Evolutionary conservation across 1,140 invertebrate species (phyloP).

Genomic region (Apis laboriosa): DNA sequence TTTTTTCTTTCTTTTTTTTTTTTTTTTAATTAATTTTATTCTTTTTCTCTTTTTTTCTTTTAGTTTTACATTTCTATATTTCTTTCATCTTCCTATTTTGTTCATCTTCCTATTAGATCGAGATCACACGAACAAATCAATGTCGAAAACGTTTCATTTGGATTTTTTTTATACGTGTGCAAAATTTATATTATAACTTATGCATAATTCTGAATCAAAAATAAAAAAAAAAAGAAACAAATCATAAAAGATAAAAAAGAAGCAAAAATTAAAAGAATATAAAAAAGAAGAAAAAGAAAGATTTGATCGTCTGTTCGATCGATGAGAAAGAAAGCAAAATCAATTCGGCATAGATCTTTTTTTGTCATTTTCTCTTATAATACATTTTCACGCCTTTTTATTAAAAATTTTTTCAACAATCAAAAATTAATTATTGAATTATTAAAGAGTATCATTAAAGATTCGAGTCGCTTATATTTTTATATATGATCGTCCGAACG

Average conservation of each 20-base stretch:
- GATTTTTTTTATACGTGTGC: neutral
- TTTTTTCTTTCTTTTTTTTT: neutral
- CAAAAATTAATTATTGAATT: neutral
- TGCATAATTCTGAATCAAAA: neutral
- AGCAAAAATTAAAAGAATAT: too few relatives aligned
- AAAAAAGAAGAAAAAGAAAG: neutral
- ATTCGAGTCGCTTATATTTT: neutral
- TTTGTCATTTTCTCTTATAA: neutral
- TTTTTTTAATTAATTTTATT: neutral
- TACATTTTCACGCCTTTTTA: neutral
- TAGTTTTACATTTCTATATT: neutral
- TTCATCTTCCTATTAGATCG: neutral
- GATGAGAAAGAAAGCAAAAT: neutral
- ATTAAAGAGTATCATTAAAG: neutral
- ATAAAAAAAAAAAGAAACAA: neutral
- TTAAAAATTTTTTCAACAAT: neutral
- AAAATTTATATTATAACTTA: too few relatives aligned
- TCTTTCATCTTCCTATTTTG: neutral
- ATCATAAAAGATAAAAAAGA: neutral
- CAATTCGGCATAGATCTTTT: neutral
- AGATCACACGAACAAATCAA: conserved; percentile 10
- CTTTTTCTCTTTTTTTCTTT: neutral
- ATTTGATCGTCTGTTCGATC: conserved; percentile 7
- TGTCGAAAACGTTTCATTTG: neutral
- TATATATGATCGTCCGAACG: neutral